phyloP scores from a whole-genome alignment of 2,113 vertebrate genomes.

The Alethe castanea region DNA sequence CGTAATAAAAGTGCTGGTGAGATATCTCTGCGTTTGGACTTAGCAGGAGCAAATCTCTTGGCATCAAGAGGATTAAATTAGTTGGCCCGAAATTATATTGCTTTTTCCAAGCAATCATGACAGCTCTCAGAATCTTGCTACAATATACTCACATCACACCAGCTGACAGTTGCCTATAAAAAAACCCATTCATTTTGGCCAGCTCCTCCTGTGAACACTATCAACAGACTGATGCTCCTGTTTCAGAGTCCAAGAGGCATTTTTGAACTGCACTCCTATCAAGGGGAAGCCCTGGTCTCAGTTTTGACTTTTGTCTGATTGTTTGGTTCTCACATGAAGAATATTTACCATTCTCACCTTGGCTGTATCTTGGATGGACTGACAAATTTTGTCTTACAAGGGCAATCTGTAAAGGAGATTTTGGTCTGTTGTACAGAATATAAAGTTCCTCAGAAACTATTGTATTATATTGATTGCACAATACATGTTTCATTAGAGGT shows the following conservation, averaged over 20 bases:
- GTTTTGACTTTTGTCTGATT: background rate
- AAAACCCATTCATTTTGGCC: conserved; percentile 13
- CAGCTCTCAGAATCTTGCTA: conserved; percentile 56
- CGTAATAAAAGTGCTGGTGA: conserved; percentile 52
- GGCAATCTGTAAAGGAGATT: background rate
- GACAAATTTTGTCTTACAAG: background rate
- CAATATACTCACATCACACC: conserved; percentile 55
- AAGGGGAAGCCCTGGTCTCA: background rate
- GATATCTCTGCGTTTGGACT: conserved; percentile 36
- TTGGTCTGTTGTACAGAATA: background rate
- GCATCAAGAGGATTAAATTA: conserved; percentile 63
- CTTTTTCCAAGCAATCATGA: conserved; percentile 63
- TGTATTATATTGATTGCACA: conserved; percentile 12
- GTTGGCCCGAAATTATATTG: conserved; percentile 62
- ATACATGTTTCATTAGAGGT: conserved; percentile 8
- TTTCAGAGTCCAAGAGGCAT: background rate
- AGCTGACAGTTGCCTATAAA: conserved; percentile 49
- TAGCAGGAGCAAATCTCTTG: conserved; percentile 57
- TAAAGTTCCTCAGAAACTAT: background rate
- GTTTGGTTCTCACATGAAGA: background rate
- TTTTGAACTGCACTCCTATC: background rate
- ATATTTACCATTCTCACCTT: background rate
- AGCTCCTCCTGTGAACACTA: background rate
- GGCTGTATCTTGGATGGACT: background rate
- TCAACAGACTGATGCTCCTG: background rate